These are phyloP conservation scores for Ranitomeya variabilis DNA, from an alignment of 2,113 vertebrate genomes.

Conservation along the genomic window DNA sequence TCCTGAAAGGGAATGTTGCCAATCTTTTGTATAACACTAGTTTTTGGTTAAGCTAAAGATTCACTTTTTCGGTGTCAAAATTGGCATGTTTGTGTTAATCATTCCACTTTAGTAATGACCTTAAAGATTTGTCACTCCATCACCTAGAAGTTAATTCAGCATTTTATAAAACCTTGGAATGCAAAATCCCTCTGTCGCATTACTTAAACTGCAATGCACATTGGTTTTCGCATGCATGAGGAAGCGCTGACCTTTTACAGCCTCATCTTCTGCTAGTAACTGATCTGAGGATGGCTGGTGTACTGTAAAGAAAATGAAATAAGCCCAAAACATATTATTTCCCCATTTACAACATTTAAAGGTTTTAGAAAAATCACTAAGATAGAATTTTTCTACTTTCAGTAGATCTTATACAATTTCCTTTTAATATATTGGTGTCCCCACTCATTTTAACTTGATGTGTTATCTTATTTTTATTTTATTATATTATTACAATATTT, in stretches of 20 bases:
- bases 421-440: too few species aligned
- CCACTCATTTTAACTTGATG: too few species aligned
- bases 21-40: not conserved
- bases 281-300: slow-evolving; percentile 46
- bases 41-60: not conserved
- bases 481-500: too few species aligned
- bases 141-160: slow-evolving; percentile 54
- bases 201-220: slow-evolving; percentile 53
- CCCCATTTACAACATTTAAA: not conserved
- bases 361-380: not conserved
- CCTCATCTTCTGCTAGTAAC: slow-evolving; percentile 46
- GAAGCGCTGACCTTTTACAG: slow-evolving; percentile 50
- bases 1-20: not conserved
- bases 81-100: slow-evolving; percentile 16
- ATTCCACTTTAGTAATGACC: slow-evolving; percentile 41
- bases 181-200: slow-evolving; percentile 47
- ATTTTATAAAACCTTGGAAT: slow-evolving; percentile 50
- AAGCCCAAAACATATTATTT: slow-evolving; percentile 36
- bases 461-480: too few species aligned
- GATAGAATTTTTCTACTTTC: too few species aligned
- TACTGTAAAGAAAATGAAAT: slow-evolving; percentile 44
- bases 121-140: slow-evolving; percentile 51
- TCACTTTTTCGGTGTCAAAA: slow-evolving; percentile 16
- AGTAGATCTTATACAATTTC: not conserved
- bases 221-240: slow-evolving; percentile 50